Evolutionary conservation across 2,888 invertebrate species (phyloP), one percentile per base, ranked within the genome.

Genomic region (Spicauda simplicius): DNA sequence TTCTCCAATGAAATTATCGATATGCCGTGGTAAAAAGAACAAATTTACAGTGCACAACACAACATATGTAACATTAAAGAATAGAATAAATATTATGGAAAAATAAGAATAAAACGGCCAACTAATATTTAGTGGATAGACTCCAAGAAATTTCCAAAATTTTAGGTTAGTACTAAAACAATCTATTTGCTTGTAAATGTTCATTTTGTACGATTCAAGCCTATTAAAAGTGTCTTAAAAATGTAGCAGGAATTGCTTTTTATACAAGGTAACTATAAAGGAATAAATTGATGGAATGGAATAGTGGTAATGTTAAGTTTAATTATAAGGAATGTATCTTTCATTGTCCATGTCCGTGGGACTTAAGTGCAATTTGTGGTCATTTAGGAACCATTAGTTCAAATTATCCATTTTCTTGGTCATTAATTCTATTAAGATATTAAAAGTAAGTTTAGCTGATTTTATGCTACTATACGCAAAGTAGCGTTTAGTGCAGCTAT

Each of bases 1-100:
- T 73, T 86, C 83, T 61, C 82, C 84, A 14, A 86, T 79, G 64
- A 85, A 77, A 25, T 75, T 56, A 20, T 87, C 85, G 37, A 89
- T 64, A 45, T 81, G 69, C 65, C 70, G 76, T 0, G 83, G 81
- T 33, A 88, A 57, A 60, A 77, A 88, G 72, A 70, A 82, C 56
- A 87, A 84, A 73, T 85, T 87, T 7, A 84, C 45, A 0, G 82
- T 73, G 6, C 69, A 69, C 8, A 88, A 25, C 12, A 72, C 30
- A 60, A 72, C 70, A 65, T 81, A 85, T 3, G 78, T 11, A 12
- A 83, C 56, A n/a, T 82, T 64, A 37, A 83, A 77, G 11, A 72
- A 14, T 0, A 72, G 16, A 2, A 83, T 37, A 64, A 86, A 77
- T 19, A 74, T 30, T 67, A 68, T 74, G 2, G 80, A 77, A 71